These are phyloP conservation scores for Eupithecia insigniata DNA, from an alignment of 2,888 invertebrate species.

Conservation along the genomic window DNA sequence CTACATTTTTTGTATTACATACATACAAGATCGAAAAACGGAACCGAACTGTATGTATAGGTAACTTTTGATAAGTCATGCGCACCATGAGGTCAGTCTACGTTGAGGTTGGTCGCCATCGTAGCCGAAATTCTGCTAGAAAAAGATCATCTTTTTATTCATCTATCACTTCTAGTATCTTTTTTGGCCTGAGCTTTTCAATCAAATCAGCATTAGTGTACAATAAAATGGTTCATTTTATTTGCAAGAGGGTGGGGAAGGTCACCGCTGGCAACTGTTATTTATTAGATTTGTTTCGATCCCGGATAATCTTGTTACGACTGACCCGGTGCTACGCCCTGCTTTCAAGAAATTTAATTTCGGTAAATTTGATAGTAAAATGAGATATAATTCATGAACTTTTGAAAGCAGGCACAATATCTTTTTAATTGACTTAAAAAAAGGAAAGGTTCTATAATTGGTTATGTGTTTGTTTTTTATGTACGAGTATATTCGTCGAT, in stretches of 20 bases:
- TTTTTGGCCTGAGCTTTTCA: conserved; percentile 10
- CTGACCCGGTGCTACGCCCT: conserved; percentile 50
- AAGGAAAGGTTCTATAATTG: too few species aligned
- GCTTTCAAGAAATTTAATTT: conserved; percentile 44
- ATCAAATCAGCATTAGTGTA: conserved; percentile 24
- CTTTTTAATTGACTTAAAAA: too few species aligned
- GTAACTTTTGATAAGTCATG: too few species aligned
- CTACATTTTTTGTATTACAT: too few species aligned
- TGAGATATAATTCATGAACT: background rate
- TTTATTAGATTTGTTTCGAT: conserved; percentile 80
- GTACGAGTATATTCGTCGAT: too few species aligned
- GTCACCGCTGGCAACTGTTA: conserved; percentile 68
- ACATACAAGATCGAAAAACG: too few species aligned
- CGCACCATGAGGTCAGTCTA: too few species aligned
- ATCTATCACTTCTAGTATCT: background rate
- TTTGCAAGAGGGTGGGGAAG: conserved; percentile 57
- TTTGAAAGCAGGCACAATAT: background rate
- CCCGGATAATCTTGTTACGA: conserved; percentile 73
- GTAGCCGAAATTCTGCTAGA: too few species aligned
- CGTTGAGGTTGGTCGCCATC: too few species aligned
- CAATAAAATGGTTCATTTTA: conserved; percentile 34
- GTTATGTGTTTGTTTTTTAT: too few species aligned
- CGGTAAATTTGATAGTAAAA: conserved; percentile 14
- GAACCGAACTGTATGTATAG: too few species aligned
- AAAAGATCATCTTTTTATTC: background rate